Conservation (phyloP, 2,797 vertebrate genomes). For the Muscicapa striata region DNA sequence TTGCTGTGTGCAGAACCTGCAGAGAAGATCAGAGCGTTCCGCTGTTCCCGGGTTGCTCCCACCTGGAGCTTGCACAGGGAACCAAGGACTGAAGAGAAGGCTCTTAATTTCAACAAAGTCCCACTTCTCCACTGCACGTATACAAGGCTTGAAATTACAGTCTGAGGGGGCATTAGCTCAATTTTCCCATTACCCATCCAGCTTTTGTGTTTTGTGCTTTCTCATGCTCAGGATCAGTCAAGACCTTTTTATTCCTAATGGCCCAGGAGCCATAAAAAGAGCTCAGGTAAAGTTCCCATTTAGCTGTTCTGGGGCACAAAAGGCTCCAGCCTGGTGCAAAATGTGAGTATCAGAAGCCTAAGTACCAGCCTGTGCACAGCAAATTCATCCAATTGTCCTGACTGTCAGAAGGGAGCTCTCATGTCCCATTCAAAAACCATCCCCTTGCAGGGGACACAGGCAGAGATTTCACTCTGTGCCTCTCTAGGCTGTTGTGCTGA, state of each 20-base stretch:
- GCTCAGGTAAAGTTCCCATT: neutral
- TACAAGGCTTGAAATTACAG: neutral
- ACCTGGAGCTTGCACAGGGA: neutral
- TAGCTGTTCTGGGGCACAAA: neutral
- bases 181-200: neutral
- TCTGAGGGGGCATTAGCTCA: neutral
- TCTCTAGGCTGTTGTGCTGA: neutral
- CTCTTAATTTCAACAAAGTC: neutral
- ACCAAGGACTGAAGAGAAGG: neutral
- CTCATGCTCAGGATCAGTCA: neutral
- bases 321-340: neutral
- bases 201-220: neutral
- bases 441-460: neutral
- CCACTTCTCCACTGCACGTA: neutral
- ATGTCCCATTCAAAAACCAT: neutral
- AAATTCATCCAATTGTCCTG: neutral
- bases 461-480: neutral
- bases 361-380: neutral
- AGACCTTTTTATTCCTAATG: neutral
- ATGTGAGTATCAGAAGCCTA: neutral
- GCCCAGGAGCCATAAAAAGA: neutral
- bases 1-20: neutral
- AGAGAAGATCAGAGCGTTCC: rapidly evolving
- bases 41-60: rapidly evolving
- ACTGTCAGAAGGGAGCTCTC: neutral